Evolutionary conservation across 2,888 invertebrate species (phyloP).

Genomic region (Teleogryllus oceanicus): DNA sequence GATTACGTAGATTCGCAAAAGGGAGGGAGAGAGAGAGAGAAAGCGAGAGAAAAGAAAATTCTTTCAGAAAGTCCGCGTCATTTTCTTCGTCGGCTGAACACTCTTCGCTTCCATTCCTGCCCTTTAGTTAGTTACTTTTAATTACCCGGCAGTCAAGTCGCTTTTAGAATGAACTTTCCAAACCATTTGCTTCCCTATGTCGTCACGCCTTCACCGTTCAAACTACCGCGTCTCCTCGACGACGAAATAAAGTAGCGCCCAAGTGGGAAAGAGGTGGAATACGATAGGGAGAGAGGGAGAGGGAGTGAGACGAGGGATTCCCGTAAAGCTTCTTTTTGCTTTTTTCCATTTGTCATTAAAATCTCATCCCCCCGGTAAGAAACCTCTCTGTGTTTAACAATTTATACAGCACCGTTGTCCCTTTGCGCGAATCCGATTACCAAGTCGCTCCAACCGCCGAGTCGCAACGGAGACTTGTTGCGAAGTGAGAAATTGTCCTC

Average conservation of each 20-base stretch:
- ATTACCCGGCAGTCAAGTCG: conserved; percentile 30
- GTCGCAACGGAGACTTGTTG: not conserved
- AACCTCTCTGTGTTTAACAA: not conserved
- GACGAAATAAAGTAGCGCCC: not conserved
- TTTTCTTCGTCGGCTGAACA: conserved; percentile 18
- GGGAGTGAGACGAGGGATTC: not conserved
- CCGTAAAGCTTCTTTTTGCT: not conserved
- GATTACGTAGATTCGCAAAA: not conserved
- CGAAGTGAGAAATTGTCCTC: conserved; percentile 18
- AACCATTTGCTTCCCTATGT: conserved; percentile 32
- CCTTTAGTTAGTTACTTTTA: conserved; percentile 33
- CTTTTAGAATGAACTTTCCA: conserved; percentile 33
- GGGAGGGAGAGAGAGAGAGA: not conserved
- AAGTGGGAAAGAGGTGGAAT: not conserved
- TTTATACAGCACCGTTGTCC: not conserved
- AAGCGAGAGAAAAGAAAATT: conserved; percentile 18
- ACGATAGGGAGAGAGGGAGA: not conserved
- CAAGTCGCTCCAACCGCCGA: not conserved
- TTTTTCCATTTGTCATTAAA: conserved; percentile 18
- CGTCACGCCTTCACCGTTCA: conserved; percentile 20
- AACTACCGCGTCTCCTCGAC: not conserved
- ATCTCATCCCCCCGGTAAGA: not conserved
- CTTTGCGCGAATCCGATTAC: conserved; percentile 18
- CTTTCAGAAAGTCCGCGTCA: not conserved
- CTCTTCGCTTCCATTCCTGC: not conserved